These are phyloP conservation scores for Drosophila repleta DNA, from an alignment of 1,140 invertebrate species.

Conservation along the genomic window DNA sequence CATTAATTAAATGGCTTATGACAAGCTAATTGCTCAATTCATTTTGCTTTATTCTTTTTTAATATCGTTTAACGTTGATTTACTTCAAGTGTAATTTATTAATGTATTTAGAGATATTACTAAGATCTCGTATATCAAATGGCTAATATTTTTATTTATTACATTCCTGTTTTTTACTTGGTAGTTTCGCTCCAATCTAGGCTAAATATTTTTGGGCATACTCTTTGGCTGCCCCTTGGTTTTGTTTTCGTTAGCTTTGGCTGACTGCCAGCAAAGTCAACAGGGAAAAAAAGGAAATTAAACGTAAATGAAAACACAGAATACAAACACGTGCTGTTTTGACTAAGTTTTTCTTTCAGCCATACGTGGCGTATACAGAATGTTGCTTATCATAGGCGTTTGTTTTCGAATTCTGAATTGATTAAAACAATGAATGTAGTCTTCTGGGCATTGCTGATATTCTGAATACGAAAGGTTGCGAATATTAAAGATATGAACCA, in stretches of 20 bases:
- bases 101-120: not conserved
- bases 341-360: conserved; percentile 11
- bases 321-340: conserved; percentile 40
- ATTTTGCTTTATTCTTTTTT: conserved; percentile 5
- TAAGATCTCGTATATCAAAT: conserved; percentile 8
- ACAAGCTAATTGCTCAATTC: conserved; percentile 20
- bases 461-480: no score
- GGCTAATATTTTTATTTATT: conserved; percentile 25
- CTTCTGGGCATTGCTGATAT: not conserved
- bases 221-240: conserved; percentile 7
- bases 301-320: conserved; percentile 35
- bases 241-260: conserved; percentile 45
- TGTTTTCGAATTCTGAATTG: not conserved
- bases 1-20: not conserved
- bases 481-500: no score
- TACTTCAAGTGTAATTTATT: conserved; percentile 3
- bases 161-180: conserved; percentile 1
- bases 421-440: conserved; percentile 11
- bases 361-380: conserved; percentile 51
- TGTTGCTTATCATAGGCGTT: conserved; percentile 15
- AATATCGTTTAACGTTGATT: conserved; percentile 17
- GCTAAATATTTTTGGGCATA: conserved; percentile 14
- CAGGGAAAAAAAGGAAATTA: conserved; percentile 29
- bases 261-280: conserved; percentile 59
- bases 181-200: conserved; percentile 9